Evolutionary conservation across 2,113 vertebrate genomes (phyloP), one percentile per base, ranked within the genome.

Genomic region (Sapayoa aenigma): DNA sequence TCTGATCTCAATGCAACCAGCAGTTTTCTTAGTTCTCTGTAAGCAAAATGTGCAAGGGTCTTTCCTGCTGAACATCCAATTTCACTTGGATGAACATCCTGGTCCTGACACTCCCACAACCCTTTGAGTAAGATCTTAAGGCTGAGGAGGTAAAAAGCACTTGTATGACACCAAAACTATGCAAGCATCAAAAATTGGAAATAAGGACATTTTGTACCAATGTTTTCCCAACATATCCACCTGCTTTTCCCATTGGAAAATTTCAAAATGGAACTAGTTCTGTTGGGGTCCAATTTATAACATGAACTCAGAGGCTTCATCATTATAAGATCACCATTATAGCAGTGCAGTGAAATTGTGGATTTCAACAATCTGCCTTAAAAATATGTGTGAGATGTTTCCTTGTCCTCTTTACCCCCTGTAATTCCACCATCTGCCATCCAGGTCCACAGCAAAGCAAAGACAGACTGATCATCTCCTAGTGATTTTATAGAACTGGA

Each of bases 31-130:
- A 55, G 31, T 42, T 82, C 4, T 50, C 22, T 50, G 3, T 6
- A 22, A 66, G 8, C 2, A 68, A 62, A 84, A 39, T 1, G 7
- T 1, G 4, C 19, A 25, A 73, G 6, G 6, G 2, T 17, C 2
- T 42, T 68, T 56, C 27, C 50, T 60, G 50, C 47, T 58, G 21
- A 50, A 12, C 6, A 30, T 65, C 15, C 4, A 14, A 3, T 17
- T 84, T 69, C 27, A 1, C 20, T 49, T 50, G 14, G 13, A 16
- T 49, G 22, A 12, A 21, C 27, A 52, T 10, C 19, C 77, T 1
- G 0, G 9, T 33, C 37, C 58, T 65, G 71, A 37, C n/a, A 73
- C 15, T 31, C 41, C 42, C 37, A 33, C 27, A 88, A 42, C 14
- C 11, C 30, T 83, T 37, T 18, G 33, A 56, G 37, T 9, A 52